These are phyloP conservation scores for Poeciliopsis gracilis DNA, from an alignment of 2,797 vertebrate genomes.

Conservation along the genomic window DNA sequence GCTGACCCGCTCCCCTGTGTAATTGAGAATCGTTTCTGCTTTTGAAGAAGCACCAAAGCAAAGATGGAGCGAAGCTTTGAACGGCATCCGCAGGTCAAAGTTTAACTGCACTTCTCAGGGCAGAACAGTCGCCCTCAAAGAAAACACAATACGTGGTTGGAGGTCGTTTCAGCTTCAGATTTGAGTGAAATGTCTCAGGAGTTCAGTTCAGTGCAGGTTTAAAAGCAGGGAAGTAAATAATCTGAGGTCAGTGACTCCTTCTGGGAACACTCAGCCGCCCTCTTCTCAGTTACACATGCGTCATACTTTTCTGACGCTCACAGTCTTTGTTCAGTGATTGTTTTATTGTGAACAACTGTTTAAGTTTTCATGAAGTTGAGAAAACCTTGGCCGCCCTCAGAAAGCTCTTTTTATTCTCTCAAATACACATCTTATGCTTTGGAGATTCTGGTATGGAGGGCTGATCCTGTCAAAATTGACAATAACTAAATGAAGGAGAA, in stretches of 20 bases:
- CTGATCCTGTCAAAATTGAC: neutral
- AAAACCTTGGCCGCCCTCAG: neutral
- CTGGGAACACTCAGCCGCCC: neutral
- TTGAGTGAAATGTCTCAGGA: neutral
- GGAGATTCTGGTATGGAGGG: neutral
- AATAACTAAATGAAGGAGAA: neutral
- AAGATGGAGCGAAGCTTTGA: slow-evolving; percentile 62
- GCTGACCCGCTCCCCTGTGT: slow-evolving; percentile 45
- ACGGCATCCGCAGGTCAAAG: slow-evolving; percentile 44
- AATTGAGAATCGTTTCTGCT: slow-evolving; percentile 58
- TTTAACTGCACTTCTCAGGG: neutral
- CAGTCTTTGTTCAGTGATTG: neutral
- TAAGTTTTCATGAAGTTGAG: neutral
- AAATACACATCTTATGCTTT: neutral
- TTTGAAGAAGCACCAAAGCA: slow-evolving; percentile 40
- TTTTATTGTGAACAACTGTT: neutral
- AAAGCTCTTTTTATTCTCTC: neutral
- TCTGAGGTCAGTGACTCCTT: neutral
- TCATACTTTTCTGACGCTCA: neutral
- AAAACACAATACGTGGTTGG: neutral
- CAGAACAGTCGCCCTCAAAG: neutral
- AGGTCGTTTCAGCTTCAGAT: neutral
- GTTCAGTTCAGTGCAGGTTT: neutral
- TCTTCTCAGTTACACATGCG: neutral
- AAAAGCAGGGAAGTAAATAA: neutral